phyloP scores from a whole-genome alignment of 2,113 vertebrate genomes.

The Thinocorus orbignyianus region DNA sequence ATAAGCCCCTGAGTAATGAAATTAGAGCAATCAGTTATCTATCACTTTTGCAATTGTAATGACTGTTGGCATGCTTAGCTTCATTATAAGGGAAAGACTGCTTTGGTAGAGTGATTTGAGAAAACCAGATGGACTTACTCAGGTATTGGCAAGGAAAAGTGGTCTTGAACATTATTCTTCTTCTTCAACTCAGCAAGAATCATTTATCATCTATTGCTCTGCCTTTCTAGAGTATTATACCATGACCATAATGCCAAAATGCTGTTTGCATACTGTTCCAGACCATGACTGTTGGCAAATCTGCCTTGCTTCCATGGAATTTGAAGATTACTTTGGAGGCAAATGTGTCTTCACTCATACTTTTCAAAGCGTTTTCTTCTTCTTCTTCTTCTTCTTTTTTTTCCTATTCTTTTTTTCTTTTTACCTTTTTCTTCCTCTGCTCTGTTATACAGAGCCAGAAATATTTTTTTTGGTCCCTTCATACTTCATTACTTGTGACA shows the following conservation, averaged over 20 bases:
- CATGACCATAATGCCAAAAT: accelerated
- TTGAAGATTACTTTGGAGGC: background rate
- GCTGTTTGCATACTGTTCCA: background rate
- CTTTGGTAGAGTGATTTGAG: background rate
- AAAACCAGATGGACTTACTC: background rate
- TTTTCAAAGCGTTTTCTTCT: background rate
- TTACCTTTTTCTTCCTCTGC: background rate
- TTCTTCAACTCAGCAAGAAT: background rate
- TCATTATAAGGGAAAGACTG: background rate
- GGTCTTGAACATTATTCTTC: background rate
- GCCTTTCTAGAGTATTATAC: background rate
- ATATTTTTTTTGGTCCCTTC: background rate
- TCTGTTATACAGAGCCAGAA: slow-evolving; percentile 15
- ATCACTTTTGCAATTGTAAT: background rate
- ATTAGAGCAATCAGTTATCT: background rate
- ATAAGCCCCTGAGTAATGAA: background rate
- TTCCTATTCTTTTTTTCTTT: background rate
- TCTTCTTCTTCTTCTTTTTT: no score
- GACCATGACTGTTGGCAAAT: background rate
- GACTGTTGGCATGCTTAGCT: background rate
- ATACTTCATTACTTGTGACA: slow-evolving; percentile 65
- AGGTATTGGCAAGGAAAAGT: background rate
- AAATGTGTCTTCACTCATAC: background rate
- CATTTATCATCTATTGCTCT: background rate
- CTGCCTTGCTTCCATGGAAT: background rate